Conservation (phyloP, 2,888 invertebrate genomes). For the Eupeodes luniger region DNA sequence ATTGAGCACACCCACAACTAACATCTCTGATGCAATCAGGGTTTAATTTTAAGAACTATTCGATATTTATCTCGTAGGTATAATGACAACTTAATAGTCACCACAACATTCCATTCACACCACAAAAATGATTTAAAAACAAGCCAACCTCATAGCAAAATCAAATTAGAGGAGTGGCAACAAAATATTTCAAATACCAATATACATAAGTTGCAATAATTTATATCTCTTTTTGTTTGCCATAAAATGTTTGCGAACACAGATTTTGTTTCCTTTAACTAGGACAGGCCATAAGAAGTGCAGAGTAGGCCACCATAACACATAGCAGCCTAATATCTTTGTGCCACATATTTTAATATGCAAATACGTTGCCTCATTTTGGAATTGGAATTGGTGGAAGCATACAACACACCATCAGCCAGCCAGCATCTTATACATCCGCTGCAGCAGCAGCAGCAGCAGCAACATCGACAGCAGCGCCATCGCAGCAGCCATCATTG, state of each 20-base stretch:
- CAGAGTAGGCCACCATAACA: constrained; percentile 6
- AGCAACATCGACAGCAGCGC: constrained; percentile 27
- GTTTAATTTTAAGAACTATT: neutral
- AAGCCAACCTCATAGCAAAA: constrained; percentile 10
- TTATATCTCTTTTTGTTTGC: neutral
- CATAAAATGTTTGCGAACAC: neutral
- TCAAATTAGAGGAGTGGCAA: constrained; percentile 31
- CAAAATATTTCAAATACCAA: constrained; percentile 32
- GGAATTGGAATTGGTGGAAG: constrained; percentile 16
- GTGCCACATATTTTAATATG: constrained; percentile 41
- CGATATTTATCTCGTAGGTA: neutral
- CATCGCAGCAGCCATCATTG: constrained; percentile 55
- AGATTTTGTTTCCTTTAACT: constrained; percentile 4
- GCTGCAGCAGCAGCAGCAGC: constrained; percentile 23
- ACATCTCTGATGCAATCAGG: neutral
- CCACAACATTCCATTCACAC: constrained; percentile 12
- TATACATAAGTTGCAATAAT: neutral
- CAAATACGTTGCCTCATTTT: constrained; percentile 37
- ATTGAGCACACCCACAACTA: neutral
- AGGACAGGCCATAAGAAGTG: constrained; percentile 12
- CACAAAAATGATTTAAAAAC: neutral
- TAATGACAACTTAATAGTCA: neutral
- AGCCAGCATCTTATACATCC: constrained; percentile 27
- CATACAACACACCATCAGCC: neutral
- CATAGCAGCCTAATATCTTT: constrained; percentile 16